Base-by-base conservation (phyloP, 2,113 vertebrate species). In the Misgurnus anguillicaudatus region DNA sequence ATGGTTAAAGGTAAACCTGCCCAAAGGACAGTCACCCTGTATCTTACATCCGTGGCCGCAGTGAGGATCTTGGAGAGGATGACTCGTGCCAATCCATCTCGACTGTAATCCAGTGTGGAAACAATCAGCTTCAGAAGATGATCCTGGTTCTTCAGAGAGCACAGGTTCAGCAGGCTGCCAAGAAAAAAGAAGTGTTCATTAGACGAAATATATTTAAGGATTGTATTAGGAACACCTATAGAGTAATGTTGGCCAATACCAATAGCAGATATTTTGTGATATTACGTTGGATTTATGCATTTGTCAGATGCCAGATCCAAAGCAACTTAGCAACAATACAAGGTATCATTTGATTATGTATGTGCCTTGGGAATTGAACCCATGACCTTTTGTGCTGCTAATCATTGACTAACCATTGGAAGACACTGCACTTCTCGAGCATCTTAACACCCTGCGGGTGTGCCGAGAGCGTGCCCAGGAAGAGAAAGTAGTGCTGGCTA, bases 51-150 rank as follows among this genome's bases (percentile, higher is more conserved):
- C 78, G 96, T 96, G 88, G 96, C 94, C 87, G 96, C 96, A 13
- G 98, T 98, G 85, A 99, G 91, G 85, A 96, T 96, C 94, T 99
- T 99, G 36, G 98, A 99, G 85, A 99, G 96, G 66, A 98, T 98
- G 77, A 98, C 97, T 88, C 98, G 93, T 69, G 97, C 95, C 83
- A 99, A 90, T 14, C 98, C 98, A 80, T 99, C 97, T 85, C 96
- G 93, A 87, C 98, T 97, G 83, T 99, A 99, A 90, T 99, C 98
- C 91, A 99, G 91, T 78, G 96, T 97, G 84, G 98, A 96, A 80
- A 98, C 95, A 4, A 96, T 96, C 79, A 99, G 86, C 90, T 99
- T 99, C 79, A 99, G 89, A 88, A 99, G 92, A 79, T 96, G 94
- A 87, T 99, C 98, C 89, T 99, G 97, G 89, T 97, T 99, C 94